phyloP scores from a whole-genome alignment of 2,113 vertebrate species.

The Oostethus manadensis region DNA sequence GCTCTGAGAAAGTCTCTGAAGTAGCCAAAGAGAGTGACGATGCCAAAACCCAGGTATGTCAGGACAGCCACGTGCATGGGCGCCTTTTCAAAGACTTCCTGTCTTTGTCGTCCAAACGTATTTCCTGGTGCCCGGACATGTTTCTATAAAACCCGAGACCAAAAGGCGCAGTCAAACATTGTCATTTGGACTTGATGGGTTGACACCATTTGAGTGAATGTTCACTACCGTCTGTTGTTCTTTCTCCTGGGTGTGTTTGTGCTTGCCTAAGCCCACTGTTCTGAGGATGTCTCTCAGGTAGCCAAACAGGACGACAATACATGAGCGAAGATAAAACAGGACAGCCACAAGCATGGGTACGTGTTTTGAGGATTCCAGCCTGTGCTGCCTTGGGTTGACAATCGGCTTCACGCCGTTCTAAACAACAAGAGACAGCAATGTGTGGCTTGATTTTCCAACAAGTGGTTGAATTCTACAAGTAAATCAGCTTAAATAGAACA shows the following conservation, averaged over 20 bases:
- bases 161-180: conserved; percentile 28
- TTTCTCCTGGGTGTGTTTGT: conserved; percentile 77
- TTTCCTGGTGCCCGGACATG: conserved; percentile 66
- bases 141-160: conserved; percentile 69
- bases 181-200: conserved; percentile 19
- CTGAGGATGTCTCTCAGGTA: conserved; percentile 89
- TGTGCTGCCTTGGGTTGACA: conserved; percentile 54
- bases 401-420: conserved; percentile 71
- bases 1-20: conserved; percentile 88
- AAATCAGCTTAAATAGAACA: neutral
- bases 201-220: conserved; percentile 11
- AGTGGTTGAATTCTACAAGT: conserved; percentile 1
- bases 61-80: conserved; percentile 86
- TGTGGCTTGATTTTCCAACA: conserved; percentile 9
- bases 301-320: conserved; percentile 85
- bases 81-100: conserved; percentile 82
- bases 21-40: conserved; percentile 89
- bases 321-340: conserved; percentile 85
- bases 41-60: conserved; percentile 85
- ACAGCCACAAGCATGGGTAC: conserved; percentile 83
- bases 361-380: conserved; percentile 79
- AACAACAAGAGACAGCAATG: conserved; percentile 42
- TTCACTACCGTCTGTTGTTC: conserved; percentile 82
- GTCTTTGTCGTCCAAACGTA: conserved; percentile 56
- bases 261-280: conserved; percentile 83